Evolutionary conservation across 64 coral and sea anemone genomes (phyloP).

Genomic region (Orbicella faveolata): DNA sequence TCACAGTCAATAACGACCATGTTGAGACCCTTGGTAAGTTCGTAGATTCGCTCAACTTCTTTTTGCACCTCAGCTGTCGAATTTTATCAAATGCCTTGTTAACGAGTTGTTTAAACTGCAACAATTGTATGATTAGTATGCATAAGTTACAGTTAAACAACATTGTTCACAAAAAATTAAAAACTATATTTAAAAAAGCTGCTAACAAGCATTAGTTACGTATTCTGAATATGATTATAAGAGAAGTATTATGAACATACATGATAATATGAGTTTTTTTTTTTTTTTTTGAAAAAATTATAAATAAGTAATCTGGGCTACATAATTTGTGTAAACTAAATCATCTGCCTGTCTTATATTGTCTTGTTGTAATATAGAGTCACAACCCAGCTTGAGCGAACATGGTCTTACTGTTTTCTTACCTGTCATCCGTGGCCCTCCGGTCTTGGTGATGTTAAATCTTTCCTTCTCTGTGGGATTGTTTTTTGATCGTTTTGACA

Average conservation of each 20-base stretch:
- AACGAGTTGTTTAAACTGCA: neutral
- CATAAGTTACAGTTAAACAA: no score
- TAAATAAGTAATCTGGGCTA: no score
- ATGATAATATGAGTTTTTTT: no score
- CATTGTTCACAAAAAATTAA: no score
- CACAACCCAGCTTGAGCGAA: neutral
- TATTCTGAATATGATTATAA: no score
- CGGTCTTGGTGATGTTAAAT: conserved; percentile 71
- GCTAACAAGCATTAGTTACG: no score
- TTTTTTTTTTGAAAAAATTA: no score
- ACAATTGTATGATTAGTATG: no score
- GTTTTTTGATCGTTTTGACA: conserved; percentile 83
- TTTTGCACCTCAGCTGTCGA: conserved; percentile 79
- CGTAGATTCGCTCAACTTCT: conserved; percentile 86
- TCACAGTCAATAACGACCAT: conserved; percentile 90
- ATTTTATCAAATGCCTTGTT: neutral
- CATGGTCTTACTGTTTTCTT: neutral
- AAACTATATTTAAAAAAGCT: no score
- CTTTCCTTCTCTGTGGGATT: conserved; percentile 82
- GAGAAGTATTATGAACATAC: no score
- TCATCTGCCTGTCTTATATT: neutral
- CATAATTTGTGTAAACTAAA: no score
- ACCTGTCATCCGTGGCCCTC: conserved; percentile 80
- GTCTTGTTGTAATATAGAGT: neutral
- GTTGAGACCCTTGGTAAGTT: conserved; percentile 81